Evolutionary conservation across 2,113 vertebrate species (phyloP), one percentile per base, ranked within the genome.

Genomic region (Ammodytes dubius): DNA sequence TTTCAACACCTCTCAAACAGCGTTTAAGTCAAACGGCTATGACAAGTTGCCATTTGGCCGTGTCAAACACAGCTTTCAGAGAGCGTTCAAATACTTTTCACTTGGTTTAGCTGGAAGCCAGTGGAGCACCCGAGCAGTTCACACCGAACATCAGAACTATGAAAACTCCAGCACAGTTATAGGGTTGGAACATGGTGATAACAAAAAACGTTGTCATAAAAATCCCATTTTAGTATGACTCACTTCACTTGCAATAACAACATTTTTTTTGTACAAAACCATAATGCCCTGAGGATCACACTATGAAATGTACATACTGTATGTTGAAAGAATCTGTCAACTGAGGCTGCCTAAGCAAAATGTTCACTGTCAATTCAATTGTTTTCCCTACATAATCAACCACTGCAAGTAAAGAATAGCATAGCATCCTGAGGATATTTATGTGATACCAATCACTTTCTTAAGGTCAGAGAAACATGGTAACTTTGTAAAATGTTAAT

Each of bases 1-100:
- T 81, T 76, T 90, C 72, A 81, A n/a, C 77, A 81, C 58, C 63
- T 81, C 63, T 58, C 10, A 59, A 54, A 27, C 10, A 13, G 6
- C 50, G 67, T 85, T 78, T 7, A 17, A 49, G 35, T 73, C 40
- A 68, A 47, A 56, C 81, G 49, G 72, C 37, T 39, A 9, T 70
- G 74, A 61, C 69, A 81, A 53, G 49, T 64, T 70, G 52, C 27
- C 58, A 76, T 79, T 84, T 78, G 78, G 67, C 58, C 42, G 3
- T 59, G 60, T 76, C 74, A 46, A 79, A 61, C 52, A n/a, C 14
- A 61, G 58, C 47, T 63, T 52, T 79, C 45, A 63, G 50, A 82
- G 46, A 63, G 27, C 27, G 35, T 77, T 63, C 12, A 83, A 43
- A 39, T 68, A 9, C 2, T 49, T 46, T 59, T 35, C 52, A 49